Conservation (phyloP, 2,797 vertebrate species). For the Sparidentex hasta region DNA sequence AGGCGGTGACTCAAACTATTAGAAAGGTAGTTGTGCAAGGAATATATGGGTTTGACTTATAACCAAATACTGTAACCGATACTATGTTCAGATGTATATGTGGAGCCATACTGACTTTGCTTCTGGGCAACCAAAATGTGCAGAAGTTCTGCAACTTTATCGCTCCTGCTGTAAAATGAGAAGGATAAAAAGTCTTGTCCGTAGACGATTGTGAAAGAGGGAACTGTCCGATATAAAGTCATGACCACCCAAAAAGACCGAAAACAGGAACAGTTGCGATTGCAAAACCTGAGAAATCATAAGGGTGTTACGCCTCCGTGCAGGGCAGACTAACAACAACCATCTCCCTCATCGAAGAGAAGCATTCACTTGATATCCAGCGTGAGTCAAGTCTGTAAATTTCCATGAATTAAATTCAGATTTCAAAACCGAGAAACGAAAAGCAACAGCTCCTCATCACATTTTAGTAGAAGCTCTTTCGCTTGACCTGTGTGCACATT, state of each 20-base stretch:
- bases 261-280: conserved; percentile 80
- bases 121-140: background rate
- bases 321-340: conserved; percentile 3
- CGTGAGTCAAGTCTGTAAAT: background rate
- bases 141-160: background rate
- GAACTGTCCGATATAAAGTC: conserved; percentile 74
- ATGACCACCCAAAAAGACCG: conserved; percentile 53
- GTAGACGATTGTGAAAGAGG: conserved; percentile 61
- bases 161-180: conserved; percentile 1
- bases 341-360: too few relatives aligned
- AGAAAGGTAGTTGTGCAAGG: accelerated
- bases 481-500: conserved; percentile 22
- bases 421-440: background rate
- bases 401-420: conserved; percentile 1
- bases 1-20: background rate
- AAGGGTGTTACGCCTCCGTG: background rate
- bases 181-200: background rate
- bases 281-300: conserved; percentile 75
- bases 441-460: background rate
- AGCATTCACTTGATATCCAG: conserved; percentile 7
- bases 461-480: background rate
- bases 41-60: background rate
- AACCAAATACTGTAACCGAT: background rate
- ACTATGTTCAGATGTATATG: background rate
- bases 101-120: background rate